Base-by-base conservation (phyloP, 2,113 vertebrate species). In the Zosterops hypoxanthus region DNA sequence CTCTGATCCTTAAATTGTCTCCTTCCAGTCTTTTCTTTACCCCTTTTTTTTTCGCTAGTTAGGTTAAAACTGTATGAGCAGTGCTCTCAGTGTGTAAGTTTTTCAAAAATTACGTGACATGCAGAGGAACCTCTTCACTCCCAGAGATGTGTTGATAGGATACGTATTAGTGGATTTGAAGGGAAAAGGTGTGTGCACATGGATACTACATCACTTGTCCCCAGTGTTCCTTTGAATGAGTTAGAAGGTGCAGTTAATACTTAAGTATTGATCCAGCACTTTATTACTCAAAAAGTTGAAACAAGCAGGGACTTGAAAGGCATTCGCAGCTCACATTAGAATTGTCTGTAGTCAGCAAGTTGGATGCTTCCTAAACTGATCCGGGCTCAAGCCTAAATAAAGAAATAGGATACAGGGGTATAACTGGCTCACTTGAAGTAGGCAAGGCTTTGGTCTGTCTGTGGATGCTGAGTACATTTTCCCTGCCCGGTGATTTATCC, bases 301-400 rank as follows among this genome's bases (percentile, higher is more conserved):
- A 61, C 91, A 71, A 14, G 44, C 60, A 57, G 65, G 14, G 36
- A 90, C 85, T 75, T 88, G 85, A 96, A 96, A 96, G 80, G 60
- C 66, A 22, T 90, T 94, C 6, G 1, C 55, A 60, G 68, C 93
- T 92, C 26, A 4, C 18, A 2, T 59, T 80, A 36, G 64, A 82
- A 94, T 75, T 56, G 77, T 46, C 44, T 87, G 52, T 42, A 87
- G 88, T 92, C 90, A 90, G 93, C 88, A 80, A 71, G 69, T 79
- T 69, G 53, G 92, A 26, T 33, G 49, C 39, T 83, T 97, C 85
- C 78, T 75, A 69, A 91, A 57, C 70, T 46, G 39, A 81, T 60
- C 64, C 6, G 2, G 44, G 17, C 64, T 88, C 18, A 71, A 80
- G 49, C 42, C 1, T 31, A 86, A 89, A 84, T 90, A 81, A 93